These are phyloP conservation scores for Odontomachus brunneus DNA, from an alignment of 1,140 invertebrate genomes.

Conservation along the genomic window DNA sequence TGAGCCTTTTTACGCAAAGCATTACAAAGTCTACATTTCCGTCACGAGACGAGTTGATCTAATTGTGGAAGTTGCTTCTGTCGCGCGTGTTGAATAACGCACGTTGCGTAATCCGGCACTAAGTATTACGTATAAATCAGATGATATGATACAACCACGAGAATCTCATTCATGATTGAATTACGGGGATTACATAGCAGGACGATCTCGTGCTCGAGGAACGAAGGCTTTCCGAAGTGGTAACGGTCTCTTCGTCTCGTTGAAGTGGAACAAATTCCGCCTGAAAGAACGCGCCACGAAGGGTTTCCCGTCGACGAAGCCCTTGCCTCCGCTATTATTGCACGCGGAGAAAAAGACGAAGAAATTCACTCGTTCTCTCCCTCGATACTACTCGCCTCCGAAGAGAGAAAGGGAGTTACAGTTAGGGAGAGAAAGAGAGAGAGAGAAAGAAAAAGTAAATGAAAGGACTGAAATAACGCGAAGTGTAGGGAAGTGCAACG, in stretches of 20 bases:
- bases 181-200: conserved; percentile 20
- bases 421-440: not conserved
- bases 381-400: not conserved
- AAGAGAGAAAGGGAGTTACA: not conserved
- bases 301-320: conserved; percentile 24
- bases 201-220: conserved; percentile 12
- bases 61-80: too few relatives aligned
- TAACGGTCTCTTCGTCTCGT: conserved; percentile 51
- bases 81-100: too few relatives aligned
- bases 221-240: conserved; percentile 42
- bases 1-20: too few relatives aligned
- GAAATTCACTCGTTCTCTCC: conserved; percentile 16
- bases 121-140: not conserved
- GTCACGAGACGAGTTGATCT: too few relatives aligned
- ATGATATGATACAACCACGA: not conserved
- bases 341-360: conserved; percentile 2
- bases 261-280: conserved; percentile 46
- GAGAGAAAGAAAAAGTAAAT: too few relatives aligned
- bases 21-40: too few relatives aligned
- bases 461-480: not conserved
- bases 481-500: not conserved
- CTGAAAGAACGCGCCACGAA: conserved; percentile 24
- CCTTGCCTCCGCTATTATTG: conserved; percentile 24
- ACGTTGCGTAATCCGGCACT: not conserved
- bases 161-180: conserved; percentile 35